These are phyloP conservation scores for Scleropages formosus DNA, from an alignment of 2,797 vertebrate species.

Conservation along the genomic window DNA sequence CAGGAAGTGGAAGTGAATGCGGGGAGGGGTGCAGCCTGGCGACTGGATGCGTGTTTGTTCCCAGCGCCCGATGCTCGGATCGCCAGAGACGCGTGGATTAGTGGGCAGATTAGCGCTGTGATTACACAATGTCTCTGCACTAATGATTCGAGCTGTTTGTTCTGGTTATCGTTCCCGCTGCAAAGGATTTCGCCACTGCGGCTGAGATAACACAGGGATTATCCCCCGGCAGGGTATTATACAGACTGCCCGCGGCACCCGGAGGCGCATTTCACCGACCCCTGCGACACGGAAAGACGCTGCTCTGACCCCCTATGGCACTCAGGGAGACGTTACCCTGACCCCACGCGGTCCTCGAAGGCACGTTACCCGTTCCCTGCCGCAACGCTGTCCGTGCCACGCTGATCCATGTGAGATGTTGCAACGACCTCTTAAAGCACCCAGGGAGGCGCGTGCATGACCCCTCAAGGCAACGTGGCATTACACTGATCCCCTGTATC, in stretches of 20 bases:
- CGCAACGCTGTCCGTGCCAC: too few species aligned
- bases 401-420: too few species aligned
- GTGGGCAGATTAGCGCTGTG: constrained; percentile 70
- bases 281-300: constrained; percentile 40
- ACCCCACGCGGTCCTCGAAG: too few species aligned
- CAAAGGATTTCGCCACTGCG: constrained; percentile 66
- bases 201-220: constrained; percentile 65
- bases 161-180: constrained; percentile 72
- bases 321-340: constrained; percentile 8
- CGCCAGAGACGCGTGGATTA: constrained; percentile 72
- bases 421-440: background rate
- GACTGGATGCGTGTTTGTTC: constrained; percentile 48
- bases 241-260: background rate
- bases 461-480: constrained; percentile 46
- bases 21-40: constrained; percentile 33
- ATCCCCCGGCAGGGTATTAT: constrained; percentile 35
- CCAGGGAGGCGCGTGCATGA: constrained; percentile 4
- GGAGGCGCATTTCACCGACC: constrained; percentile 55
- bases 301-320: constrained; percentile 10
- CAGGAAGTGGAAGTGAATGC: constrained; percentile 22
- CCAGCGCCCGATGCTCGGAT: constrained; percentile 52
- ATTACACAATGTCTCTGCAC: constrained; percentile 80
- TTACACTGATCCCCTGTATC: constrained; percentile 63
- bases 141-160: constrained; percentile 80
- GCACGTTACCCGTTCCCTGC: too few species aligned